These are phyloP conservation scores for Sarcophaga caerulescens DNA, from an alignment of 2,888 invertebrate species.

Conservation along the genomic window DNA sequence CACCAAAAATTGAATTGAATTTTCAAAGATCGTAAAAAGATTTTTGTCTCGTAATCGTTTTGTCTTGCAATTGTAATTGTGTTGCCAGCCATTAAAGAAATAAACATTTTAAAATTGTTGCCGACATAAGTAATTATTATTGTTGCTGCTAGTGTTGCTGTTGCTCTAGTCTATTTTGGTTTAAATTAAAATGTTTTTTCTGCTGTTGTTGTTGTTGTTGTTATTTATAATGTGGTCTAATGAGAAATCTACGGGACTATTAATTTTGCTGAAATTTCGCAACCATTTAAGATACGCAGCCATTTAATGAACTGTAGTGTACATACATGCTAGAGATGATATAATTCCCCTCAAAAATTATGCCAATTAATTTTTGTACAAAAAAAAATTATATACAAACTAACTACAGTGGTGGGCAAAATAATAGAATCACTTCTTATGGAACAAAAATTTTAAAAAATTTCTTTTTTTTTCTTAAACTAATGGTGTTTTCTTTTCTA, in stretches of 20 bases:
- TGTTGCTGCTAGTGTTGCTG: neutral
- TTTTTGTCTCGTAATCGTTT: conserved; percentile 7
- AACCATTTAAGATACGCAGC: conserved; percentile 30
- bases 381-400: neutral
- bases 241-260: conserved; percentile 65
- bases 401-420: neutral
- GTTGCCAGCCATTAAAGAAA: neutral
- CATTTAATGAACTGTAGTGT: conserved; percentile 43
- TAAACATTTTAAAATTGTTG: conserved; percentile 1
- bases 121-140: conserved; percentile 27
- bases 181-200: neutral
- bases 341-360: too few species aligned
- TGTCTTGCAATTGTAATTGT: conserved; percentile 38
- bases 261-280: conserved; percentile 52
- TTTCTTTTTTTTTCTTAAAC: too few species aligned
- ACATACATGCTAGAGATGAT: neutral
- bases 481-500: too few species aligned
- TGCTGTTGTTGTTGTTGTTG: neutral
- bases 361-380: too few species aligned
- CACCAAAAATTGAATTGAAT: neutral
- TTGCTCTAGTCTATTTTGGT: neutral
- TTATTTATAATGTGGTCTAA: conserved; percentile 45
- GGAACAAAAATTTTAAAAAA: too few species aligned
- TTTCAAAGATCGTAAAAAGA: neutral
- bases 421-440: too few species aligned